These are phyloP conservation scores for Cherax quadricarinatus DNA, from an alignment of 1,140 invertebrate genomes.

Conservation along the genomic window DNA sequence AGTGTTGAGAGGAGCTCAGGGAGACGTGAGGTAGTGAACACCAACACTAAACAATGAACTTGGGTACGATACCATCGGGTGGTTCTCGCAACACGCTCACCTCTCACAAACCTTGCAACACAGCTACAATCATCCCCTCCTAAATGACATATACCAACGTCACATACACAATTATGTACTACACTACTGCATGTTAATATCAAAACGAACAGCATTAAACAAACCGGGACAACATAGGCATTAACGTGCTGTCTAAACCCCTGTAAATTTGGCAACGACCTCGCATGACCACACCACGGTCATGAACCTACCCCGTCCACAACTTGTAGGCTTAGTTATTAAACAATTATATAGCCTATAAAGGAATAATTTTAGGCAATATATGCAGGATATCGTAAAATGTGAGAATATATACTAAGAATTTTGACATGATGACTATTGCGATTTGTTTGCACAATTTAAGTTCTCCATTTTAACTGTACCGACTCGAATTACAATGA, in stretches of 20 bases:
- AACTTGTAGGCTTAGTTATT: not conserved
- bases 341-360: not conserved
- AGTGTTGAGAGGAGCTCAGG: not conserved
- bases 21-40: not conserved
- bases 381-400: too few relatives aligned
- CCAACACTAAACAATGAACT: constrained; percentile 2
- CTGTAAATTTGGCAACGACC: too few relatives aligned
- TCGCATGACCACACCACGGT: too few relatives aligned
- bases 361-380: not conserved
- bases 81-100: constrained; percentile 34
- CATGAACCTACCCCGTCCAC: too few relatives aligned
- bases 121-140: constrained; percentile 21
- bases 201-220: not conserved
- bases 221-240: not conserved
- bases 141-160: not conserved
- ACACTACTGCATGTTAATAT: not conserved
- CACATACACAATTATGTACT: not conserved
- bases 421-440: too few relatives aligned
- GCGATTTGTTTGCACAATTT: too few relatives aligned
- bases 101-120: constrained; percentile 21
- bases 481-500: too few relatives aligned
- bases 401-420: too few relatives aligned
- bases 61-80: constrained; percentile 29
- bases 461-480: too few relatives aligned
- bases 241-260: not conserved